Conservation (phyloP, 2,113 vertebrate species). For the Lethenteron reissneri region DNA sequence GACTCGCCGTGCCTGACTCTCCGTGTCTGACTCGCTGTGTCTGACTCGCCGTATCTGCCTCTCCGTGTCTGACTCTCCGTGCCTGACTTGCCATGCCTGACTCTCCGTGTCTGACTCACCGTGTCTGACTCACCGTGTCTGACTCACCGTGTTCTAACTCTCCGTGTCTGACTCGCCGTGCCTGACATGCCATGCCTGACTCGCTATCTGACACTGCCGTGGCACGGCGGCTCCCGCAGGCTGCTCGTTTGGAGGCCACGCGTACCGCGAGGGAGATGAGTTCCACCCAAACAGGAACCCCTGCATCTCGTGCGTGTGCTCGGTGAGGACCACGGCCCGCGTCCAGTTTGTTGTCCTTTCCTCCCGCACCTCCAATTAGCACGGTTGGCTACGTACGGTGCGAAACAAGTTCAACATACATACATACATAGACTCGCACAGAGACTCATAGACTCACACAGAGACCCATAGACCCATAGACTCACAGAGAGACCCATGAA, state of each 20-base stretch:
- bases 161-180: background rate
- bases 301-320: conserved; percentile 64
- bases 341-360: background rate
- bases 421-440: no score
- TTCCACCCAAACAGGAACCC: conserved; percentile 65
- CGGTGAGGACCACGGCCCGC: conserved; percentile 35
- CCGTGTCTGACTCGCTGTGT: no score
- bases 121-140: background rate
- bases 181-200: conserved; percentile 8
- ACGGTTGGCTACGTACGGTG: no score
- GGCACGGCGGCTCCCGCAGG: conserved; percentile 23
- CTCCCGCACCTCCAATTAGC: no score
- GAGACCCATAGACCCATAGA: no score
- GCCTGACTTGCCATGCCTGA: no score
- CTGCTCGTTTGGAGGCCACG: conserved; percentile 64
- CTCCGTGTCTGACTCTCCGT: no score
- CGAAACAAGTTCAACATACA: no score
- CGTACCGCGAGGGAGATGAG: conserved; percentile 65
- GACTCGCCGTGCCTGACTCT: background rate
- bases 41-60: no score
- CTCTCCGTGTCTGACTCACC: background rate
- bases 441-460: no score
- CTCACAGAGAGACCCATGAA: no score
- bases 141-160: no score
- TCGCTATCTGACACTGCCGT: conserved; percentile 13